Conservation (phyloP, 2,797 vertebrate genomes). For the Cryptoblepharus egeriae region DNA sequence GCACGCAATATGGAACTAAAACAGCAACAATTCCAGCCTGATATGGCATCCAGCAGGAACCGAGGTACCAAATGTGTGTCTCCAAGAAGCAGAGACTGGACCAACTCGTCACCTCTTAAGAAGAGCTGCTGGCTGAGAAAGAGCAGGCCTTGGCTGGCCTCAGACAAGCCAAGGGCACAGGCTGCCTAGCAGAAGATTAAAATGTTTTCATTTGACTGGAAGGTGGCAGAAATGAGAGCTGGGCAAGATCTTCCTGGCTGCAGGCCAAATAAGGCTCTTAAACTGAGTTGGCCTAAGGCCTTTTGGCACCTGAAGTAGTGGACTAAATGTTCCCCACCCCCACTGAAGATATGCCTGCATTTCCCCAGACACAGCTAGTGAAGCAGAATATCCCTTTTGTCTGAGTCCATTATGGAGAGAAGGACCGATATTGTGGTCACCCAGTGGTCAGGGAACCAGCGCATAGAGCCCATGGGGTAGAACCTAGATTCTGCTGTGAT, state of each 20-base stretch:
- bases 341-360: too few species aligned
- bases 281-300: not conserved
- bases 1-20: constrained; percentile 53
- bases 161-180: constrained; percentile 59
- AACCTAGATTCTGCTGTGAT: too few species aligned
- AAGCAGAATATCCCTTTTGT: too few species aligned
- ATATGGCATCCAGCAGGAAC: constrained; percentile 45
- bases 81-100: constrained; percentile 64
- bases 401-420: too few species aligned
- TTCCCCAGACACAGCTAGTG: too few species aligned
- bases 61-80: constrained; percentile 59
- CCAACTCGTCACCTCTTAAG: constrained; percentile 62
- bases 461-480: too few species aligned
- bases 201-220: constrained; percentile 66
- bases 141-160: constrained; percentile 62
- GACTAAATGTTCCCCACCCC: too few species aligned
- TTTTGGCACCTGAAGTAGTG: too few species aligned
- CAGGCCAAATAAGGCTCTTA: not conserved
- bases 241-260: constrained; percentile 10
- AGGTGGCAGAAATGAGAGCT: constrained; percentile 63
- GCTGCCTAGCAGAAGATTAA: constrained; percentile 67
- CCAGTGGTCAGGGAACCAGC: too few species aligned
- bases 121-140: constrained; percentile 70
- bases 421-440: too few species aligned
- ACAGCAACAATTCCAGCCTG: constrained; percentile 28